Evolutionary conservation across 2,888 invertebrate genomes (phyloP), one percentile per base, ranked within the genome.

Genomic region (Hypena proboscidalis): DNA sequence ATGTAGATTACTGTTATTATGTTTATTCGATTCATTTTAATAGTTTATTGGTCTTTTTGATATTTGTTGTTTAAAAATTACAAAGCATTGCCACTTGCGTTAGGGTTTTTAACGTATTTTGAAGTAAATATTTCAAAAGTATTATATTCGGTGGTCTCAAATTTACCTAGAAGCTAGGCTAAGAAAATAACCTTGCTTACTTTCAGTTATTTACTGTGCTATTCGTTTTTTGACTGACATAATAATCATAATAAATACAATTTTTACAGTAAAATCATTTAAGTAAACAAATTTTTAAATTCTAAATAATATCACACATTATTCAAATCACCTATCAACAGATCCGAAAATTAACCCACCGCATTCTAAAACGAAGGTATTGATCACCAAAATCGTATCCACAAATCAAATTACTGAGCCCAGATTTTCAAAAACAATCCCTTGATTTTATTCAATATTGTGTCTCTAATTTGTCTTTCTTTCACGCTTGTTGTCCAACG

Each of bases 401-500:
- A 61, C 57, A 58, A 61, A 56, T 62, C 58, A 64, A 67, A 69
- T 43, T 38, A 60, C 46, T 54, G 60, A 67, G 58, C 47, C 49
- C 61, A 70, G 70, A 71, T 67, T 68, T 68, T 65, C 59, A 63
- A 69, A 70, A 67, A 69, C 54, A 63, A 69, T 66, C 63, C 72
- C 27, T 53, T 67, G 78, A 78, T 79, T 81, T 59, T 76, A 83
- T 81, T 74, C 79, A 75, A 81, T 77, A 72, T 70, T 77, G 70
- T 88, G 89, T 88, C 83, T 76, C 76, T 80, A 86, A 90, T 90
- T 89, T 88, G 88, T 90, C 83, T 78, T 77, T 70, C 74, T 79
- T 79, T 77, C 70, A 68, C 67, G 75, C 72, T 67, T 62, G 65
- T 71, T 67, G 74, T 71, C 62, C 68, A 60, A 50, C 87, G 74